phyloP scores from a whole-genome alignment of 2,888 invertebrate genomes.

The Lasioglossum lativentre region DNA sequence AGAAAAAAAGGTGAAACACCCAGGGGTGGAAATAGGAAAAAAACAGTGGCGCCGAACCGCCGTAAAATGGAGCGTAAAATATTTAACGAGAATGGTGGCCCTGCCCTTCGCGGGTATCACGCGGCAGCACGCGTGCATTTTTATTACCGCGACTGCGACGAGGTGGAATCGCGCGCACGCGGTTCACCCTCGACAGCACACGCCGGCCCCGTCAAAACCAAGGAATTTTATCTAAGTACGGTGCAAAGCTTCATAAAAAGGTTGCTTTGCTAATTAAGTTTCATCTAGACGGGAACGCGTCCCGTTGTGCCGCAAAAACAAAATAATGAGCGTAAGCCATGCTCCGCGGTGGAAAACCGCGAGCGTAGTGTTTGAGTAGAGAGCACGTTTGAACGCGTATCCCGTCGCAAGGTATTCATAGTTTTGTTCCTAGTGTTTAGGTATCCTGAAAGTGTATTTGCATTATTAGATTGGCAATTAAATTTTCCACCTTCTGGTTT shows the following conservation, averaged over 20 bases:
- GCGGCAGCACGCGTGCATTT: slow-evolving; percentile 56
- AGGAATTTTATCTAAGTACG: not conserved
- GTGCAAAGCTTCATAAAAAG: slow-evolving; percentile 8
- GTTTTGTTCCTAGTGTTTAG: not conserved
- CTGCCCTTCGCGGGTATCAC: slow-evolving; percentile 57
- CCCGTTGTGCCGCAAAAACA: not conserved
- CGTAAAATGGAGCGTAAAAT: slow-evolving; percentile 76
- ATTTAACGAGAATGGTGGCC: slow-evolving; percentile 71
- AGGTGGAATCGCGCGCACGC: slow-evolving; percentile 22
- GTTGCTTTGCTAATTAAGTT: slow-evolving; percentile 17
- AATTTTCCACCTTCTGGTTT: not conserved
- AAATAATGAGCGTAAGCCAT: not conserved
- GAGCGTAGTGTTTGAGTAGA: not conserved
- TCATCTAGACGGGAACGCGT: not conserved
- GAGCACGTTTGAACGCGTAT: not conserved
- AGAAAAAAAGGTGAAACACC: not conserved
- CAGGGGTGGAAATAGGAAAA: not conserved
- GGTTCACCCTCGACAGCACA: not conserved
- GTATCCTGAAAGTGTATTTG: not conserved
- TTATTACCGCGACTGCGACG: slow-evolving; percentile 31
- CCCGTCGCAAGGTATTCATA: not conserved
- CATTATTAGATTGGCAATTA: not conserved
- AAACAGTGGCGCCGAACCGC: slow-evolving; percentile 47
- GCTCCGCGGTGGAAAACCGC: not conserved
- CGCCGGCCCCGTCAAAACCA: not conserved